phyloP scores from a whole-genome alignment of 1,140 invertebrate genomes.

The Heliconius nattereri region DNA sequence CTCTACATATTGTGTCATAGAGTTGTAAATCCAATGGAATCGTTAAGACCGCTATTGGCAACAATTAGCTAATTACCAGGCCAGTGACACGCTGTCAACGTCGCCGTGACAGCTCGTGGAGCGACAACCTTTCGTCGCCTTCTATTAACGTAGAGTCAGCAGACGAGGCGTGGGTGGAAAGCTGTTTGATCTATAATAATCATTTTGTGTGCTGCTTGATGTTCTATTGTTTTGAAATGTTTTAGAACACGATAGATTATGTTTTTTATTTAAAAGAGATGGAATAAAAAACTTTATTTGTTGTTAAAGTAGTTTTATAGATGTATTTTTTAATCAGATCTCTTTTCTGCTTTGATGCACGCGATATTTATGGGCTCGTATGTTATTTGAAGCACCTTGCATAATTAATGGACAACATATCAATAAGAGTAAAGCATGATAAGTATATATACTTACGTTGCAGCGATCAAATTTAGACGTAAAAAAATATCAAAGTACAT shows the following conservation, averaged over 20 bases:
- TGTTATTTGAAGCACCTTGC: no score
- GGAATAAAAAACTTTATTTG: no score
- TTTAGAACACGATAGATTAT: background rate
- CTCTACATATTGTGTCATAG: slow-evolving; percentile 26
- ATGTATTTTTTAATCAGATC: no score
- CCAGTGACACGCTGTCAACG: slow-evolving; percentile 53
- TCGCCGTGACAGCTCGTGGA: slow-evolving; percentile 53
- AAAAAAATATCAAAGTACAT: no score
- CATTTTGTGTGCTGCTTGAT: slow-evolving; percentile 21
- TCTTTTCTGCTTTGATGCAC: no score
- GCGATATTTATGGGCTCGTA: no score
- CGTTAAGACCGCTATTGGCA: slow-evolving; percentile 29
- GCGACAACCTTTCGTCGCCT: slow-evolving; percentile 63
- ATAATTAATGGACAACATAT: no score
- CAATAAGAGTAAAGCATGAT: no score
- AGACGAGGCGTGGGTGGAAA: slow-evolving; percentile 39
- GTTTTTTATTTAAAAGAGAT: background rate
- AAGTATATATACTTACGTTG: no score
- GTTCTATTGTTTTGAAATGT: slow-evolving; percentile 25
- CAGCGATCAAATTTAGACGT: no score
- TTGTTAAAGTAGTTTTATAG: no score
- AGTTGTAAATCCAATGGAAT: slow-evolving; percentile 33
- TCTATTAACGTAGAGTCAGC: slow-evolving; percentile 49
- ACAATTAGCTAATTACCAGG: slow-evolving; percentile 68
- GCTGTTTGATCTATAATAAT: slow-evolving; percentile 39